Evolutionary conservation across 2,113 vertebrate genomes (phyloP).

Genomic region (Oriolus oriolus): DNA sequence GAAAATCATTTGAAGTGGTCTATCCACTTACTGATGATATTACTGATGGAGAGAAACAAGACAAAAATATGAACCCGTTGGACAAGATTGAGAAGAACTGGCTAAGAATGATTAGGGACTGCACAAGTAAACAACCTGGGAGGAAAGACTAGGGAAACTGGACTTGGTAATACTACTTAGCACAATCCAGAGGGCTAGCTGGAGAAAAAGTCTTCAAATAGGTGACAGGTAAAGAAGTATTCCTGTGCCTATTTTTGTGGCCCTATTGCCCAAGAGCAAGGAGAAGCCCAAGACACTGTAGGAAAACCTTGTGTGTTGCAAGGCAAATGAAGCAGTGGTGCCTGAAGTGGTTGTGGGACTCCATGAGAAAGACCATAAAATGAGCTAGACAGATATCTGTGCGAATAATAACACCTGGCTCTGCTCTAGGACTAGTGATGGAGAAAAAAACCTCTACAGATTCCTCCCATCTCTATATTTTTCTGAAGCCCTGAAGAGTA

Average conservation of each 20-base stretch:
- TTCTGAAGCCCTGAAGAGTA: not conserved
- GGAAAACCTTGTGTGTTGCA: not conserved
- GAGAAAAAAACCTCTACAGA: not conserved
- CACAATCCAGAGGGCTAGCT: not conserved
- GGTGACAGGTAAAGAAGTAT: not conserved
- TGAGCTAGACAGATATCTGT: not conserved
- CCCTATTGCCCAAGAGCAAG: not conserved
- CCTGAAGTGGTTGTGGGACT: not conserved
- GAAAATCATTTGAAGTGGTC: not conserved
- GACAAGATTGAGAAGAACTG: not conserved
- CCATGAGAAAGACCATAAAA: not conserved
- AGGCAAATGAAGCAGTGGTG: not conserved
- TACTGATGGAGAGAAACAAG: not conserved
- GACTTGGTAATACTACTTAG: not conserved
- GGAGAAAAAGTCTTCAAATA: not conserved
- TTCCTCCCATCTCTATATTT: not conserved
- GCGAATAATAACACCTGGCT: not conserved
- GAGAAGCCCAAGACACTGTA: not conserved
- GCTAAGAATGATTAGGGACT: not conserved
- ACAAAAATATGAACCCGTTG: not conserved
- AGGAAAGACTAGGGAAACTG: not conserved
- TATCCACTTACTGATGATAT: not conserved
- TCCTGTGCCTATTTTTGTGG: not conserved
- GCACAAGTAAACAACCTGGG: not conserved
- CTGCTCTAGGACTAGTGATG: not conserved